Evolutionary conservation across 2,113 vertebrate species (phyloP), one percentile per base, ranked within the genome.

Genomic region (Tautogolabrus adspersus): DNA sequence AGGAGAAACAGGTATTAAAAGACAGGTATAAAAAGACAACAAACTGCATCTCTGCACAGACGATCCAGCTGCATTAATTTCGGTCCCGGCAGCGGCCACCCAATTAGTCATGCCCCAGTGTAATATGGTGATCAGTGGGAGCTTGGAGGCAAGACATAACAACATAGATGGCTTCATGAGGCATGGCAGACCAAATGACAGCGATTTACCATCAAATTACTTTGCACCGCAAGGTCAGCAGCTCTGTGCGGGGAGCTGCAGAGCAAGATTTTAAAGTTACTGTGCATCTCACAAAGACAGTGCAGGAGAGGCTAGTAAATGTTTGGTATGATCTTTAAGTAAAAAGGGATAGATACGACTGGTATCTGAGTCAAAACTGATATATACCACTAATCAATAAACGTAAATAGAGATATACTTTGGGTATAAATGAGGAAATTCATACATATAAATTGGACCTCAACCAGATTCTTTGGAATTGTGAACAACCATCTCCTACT

Each of bases 41-140:
- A 23, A 68, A 72, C 47, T 54, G 42, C 16, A 80, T 77, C 69
- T 66, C 71, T 72, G 79, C 73, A 80, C 47, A 49, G 47, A 81
- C 72, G 56, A 82, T 90, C 60, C 69, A 77, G 57, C n/a, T 66
- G 77, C 82, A 89, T 88, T 86, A 68, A 81, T 83, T 86, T 66
- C 55, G 71, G 79, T 77, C 72, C 58, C 70, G 83, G 77, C 79
- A 51, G 72, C 60, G 76, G 77, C 80, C 83, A 69, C 84, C 87
- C 84, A 95, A 85, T 95, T 93, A 93, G 92, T 92, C 89, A 91
- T 87, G 91, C 93, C 87, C 83, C 67, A 68, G 86, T 87, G 91
- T 90, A 91, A 92, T 87, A 79, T 76, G 82, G 84, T 88, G 82
- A 93, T 93, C 90, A 91, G 83, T 66, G 73, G 76, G 83, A 81